Evolutionary conservation across 2,113 vertebrate species (phyloP), one percentile per base, ranked within the genome.

Genomic region (Engraulis encrasicolus): DNA sequence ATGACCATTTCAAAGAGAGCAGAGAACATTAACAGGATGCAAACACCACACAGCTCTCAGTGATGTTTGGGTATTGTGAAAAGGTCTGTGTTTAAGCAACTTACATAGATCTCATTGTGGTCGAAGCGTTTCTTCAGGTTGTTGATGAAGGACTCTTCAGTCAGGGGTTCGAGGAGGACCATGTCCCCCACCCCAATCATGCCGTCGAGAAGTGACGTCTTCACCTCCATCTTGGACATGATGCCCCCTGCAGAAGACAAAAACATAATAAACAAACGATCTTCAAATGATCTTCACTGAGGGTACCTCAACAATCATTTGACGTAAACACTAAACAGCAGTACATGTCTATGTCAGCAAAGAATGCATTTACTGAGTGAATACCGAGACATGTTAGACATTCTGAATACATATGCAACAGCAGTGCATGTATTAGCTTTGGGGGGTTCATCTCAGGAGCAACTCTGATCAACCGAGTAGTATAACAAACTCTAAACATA

Each of bases 131-230:
- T 96, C 90, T 93, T 96, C 91, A 99, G 95, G 89, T 99, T 99
- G 71, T 95, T 92, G 31, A 99, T 95, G 92, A 99, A 99, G 0
- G 97, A 94, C 34, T 99, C 97, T 91, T 99, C 98, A 0, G 90
- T 90, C 19, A 99, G 95, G 1, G 97, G 98, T 84, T 99, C 98
- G 4, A 99, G 88, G 83, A 99, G 98, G 89, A 99, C 98, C 97
- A 99, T 99, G 90, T 99, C 98, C 0, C 98, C 97, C 19, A 99
- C 98, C 36, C 98, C 98, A 45, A 99, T 99, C 97, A 99, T 99
- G 86, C 99, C 96, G 61, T 99, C 98, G 37, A 99, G 93, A 91
- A 99, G 98, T 1, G 98, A 99, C 0, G 97, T 99, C 90, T 99
- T 99, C 92, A 96, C 97, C 93, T 99, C 98, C 97, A 97, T 99